Base-by-base conservation (phyloP, 2,797 vertebrate genomes). In the Semaprochilodus insignis region DNA sequence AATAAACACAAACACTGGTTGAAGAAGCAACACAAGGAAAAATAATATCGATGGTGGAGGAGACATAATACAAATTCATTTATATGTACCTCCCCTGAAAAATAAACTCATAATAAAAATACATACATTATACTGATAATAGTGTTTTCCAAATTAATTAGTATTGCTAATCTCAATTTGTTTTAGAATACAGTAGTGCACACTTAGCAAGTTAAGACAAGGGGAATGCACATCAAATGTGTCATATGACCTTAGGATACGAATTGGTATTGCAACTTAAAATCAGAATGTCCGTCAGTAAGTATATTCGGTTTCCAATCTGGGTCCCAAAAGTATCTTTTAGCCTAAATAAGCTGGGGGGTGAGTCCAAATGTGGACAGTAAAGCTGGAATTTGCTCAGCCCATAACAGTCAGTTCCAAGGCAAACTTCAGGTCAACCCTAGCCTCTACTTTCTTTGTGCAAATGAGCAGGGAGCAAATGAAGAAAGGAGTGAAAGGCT, bases 371-470 rank as follows among this genome's bases (percentile, higher is more conserved):
- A 78, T 82, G 52, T 80, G 67, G 81, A 85, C 55, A 59, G 70
- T 31, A 55, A 77, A 19, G 74, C n/a, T 60, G 75, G 36, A 69
- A 83, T 78, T 76, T 57, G 69, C 52, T 59, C 70, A 72, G 74
- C 74, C 67, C 83, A 74, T 77, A 70, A 86, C 75, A 86, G 83
- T 90, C 85, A 92, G 90, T 90, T 93, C 92, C 92, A 91, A 92
- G 91, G 93, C 88, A 92, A 92, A 84, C 90, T 88, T 93, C 91
- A 91, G 83, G 86, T 86, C 84, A 91, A 89, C 86, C 78, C 81
- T 91, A 89, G 89, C 85, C 90, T 90, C 92, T 89, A 90, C 85
- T 91, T 88, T 91, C 91, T 89, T 90, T 93, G 91, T 91, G 90
- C 91, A 90, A 89, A 91, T 91, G 85, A 81, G 25, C 84, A 40